Evolutionary conservation across 2,888 invertebrate species (phyloP), one percentile per base, ranked within the genome.

Genomic region (Melikaiella ostensackeni): DNA sequence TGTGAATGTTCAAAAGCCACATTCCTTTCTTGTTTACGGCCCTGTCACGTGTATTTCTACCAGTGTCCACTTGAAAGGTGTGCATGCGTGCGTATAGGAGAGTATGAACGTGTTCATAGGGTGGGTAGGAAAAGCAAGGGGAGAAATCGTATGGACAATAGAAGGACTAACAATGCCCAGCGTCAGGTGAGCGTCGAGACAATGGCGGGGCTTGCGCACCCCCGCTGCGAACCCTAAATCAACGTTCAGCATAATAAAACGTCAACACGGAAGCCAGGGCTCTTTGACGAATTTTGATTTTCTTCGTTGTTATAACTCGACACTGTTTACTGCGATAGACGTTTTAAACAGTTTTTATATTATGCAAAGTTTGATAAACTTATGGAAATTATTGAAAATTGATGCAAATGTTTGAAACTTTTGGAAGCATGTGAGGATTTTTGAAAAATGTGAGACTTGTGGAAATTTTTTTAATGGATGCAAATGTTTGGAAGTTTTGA

Each of bases 241-340:
- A 90, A 89, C 88, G 87, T 87, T 88, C 86, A 87, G 86, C 85
- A 89, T 89, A 87, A 89, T 89, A 89, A 90, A 90, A 89, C 84
- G 83, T 81, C 82, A 81, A 80, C 82, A 80, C 80, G 80, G 70
- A 74, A 82, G 76, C 84, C 80, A 78, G 84, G 81, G 84, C 86
- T 70, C 70, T 86, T 84, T 87, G 88, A 89, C 86, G 87, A 88
- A 88, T 89, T 84, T 84, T 84, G 82, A 89, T 88, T 88, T 88
- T 88, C 84, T 86, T 85, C 83, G 6, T 9, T 35, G 27, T 2
- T 19, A 16, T 16, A 66, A 9, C 46, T 42, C 27, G n/a, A 46
- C 27, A 63, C 35, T 63, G n/a, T 70, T 30, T 21, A 27, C 11
- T 2, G 33, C 1, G 46, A 21, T 35, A 8, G 42, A 27, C 8